These are phyloP conservation scores for Chionomys nivalis DNA, from an alignment of 2,113 vertebrate species.

Conservation along the genomic window DNA sequence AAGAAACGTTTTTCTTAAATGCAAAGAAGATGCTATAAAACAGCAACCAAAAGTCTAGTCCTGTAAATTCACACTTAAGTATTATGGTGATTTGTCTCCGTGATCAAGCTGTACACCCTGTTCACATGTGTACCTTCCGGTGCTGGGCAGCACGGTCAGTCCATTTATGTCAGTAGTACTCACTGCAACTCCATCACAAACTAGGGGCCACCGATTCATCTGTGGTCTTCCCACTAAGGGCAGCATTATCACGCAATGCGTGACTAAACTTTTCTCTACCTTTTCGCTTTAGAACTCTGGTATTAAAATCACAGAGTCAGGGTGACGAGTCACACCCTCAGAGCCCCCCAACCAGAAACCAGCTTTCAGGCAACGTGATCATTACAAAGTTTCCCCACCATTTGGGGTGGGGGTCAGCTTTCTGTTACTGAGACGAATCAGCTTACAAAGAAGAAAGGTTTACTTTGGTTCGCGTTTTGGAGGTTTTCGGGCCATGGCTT, in stretches of 20 bases:
- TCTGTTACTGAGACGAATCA: neutral
- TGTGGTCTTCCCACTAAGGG: neutral
- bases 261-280: neutral
- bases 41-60: neutral
- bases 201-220: neutral
- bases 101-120: neutral
- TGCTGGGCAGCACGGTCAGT: too few relatives aligned
- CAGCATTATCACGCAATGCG: too few relatives aligned
- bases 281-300: neutral
- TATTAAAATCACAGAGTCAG: neutral
- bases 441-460: neutral
- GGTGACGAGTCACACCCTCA: fast-evolving
- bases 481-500: too few relatives aligned
- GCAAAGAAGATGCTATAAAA: neutral
- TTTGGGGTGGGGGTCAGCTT: neutral
- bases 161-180: neutral
- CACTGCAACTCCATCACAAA: neutral
- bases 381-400: neutral
- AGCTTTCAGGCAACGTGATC: fast-evolving
- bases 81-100: neutral
- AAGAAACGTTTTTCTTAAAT: neutral
- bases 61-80: neutral
- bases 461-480: neutral
- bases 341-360: too few relatives aligned
- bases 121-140: neutral